A percentile compares a stretch with the other conserved stretches of the same genome.
These are phyloP conservation scores for Heteropelma amictum DNA, from an alignment of 2,888 invertebrate species.

Conservation along the genomic window DNA sequence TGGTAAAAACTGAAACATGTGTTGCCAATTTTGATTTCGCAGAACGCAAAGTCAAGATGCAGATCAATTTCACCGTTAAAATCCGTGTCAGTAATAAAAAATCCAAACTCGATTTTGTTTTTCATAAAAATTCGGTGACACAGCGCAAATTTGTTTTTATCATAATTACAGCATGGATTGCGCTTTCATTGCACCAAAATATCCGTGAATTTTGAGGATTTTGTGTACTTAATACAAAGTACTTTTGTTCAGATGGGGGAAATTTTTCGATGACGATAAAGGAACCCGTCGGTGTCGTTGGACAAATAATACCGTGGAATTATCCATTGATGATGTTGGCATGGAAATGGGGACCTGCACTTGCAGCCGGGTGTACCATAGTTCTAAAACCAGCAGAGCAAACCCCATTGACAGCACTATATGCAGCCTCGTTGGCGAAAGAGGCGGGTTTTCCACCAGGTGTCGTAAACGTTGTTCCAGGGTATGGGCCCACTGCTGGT, in stretches of 20 bases:
- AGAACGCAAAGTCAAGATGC: no score
- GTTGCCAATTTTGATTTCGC: no score
- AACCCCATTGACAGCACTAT: conserved; percentile 88
- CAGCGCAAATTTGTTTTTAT: no score
- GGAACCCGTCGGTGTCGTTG: conserved; percentile 89
- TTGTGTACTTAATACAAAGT: no score
- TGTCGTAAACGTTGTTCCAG: conserved; percentile 87
- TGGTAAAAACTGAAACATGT: no score
- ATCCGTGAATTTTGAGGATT: no score
- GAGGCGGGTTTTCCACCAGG: conserved; percentile 91
- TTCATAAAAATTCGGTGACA: no score
- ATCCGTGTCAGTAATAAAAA: no score
- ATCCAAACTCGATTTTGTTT: no score
- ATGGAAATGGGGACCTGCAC: conserved; percentile 88
- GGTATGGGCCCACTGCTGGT: conserved; percentile 87
- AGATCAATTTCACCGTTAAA: no score
- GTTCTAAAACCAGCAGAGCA: conserved; percentile 92
- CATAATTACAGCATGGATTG: no score
- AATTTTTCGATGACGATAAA: conserved; percentile 83
- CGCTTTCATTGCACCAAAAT: no score
- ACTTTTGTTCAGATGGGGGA: conserved; percentile 79
- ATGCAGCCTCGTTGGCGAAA: conserved; percentile 84
- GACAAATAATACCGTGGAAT: conserved; percentile 91
- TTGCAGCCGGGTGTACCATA: conserved; percentile 85
- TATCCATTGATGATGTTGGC: conserved; percentile 88